These are phyloP conservation scores for Colletes latitarsis DNA, from an alignment of 1,140 invertebrate species.

Conservation along the genomic window DNA sequence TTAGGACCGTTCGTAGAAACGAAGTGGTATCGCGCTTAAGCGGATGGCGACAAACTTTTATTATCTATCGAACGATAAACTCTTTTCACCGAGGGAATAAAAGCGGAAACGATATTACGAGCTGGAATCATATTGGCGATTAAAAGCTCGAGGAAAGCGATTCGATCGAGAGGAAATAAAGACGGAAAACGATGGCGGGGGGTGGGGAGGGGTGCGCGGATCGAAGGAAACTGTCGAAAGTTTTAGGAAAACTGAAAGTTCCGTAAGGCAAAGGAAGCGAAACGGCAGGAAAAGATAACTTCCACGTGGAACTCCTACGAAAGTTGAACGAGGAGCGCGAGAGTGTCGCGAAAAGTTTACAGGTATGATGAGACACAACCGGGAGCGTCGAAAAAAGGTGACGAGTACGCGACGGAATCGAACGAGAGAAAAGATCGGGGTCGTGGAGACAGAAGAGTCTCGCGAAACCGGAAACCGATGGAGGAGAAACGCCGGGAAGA, in stretches of 20 bases:
- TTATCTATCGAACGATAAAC: neutral
- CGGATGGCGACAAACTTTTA: neutral
- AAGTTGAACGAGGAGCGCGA: neutral
- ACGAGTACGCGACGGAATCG: neutral
- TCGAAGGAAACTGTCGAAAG: neutral
- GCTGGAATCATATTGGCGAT: neutral
- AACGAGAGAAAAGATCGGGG: neutral
- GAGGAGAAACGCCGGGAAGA: neutral
- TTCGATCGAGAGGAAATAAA: neutral
- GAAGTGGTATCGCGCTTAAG: too few relatives aligned
- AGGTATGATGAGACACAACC: too few relatives aligned
- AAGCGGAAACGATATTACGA: neutral
- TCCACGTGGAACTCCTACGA: neutral
- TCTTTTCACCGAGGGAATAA: neutral
- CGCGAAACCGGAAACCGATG: too few relatives aligned
- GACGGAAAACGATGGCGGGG: neutral
- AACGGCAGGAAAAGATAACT: neutral
- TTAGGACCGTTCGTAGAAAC: too few relatives aligned
- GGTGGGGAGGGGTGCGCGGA: too few relatives aligned
- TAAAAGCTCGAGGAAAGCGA: neutral
- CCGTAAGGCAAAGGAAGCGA: neutral
- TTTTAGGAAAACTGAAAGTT: neutral
- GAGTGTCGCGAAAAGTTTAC: neutral
- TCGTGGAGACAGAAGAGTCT: neutral
- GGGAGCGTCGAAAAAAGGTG: too few relatives aligned